Evolutionary conservation across 1,140 invertebrate genomes (phyloP), one percentile per base, ranked within the genome.

Genomic region (Bombus affinis): DNA sequence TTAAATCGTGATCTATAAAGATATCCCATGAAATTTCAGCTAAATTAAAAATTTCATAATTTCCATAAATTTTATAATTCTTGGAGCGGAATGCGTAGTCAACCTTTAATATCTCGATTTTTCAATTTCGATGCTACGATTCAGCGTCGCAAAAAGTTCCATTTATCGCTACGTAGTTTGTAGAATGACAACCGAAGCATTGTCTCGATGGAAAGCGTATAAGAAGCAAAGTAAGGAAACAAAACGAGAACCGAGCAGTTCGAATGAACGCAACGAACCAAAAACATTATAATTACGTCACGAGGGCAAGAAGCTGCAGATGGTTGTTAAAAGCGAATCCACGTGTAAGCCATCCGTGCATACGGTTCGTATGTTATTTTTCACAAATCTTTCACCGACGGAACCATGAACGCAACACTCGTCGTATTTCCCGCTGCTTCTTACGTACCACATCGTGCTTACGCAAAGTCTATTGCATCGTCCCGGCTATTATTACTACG

Each of bases 401-500:
- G 78, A 32, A 80, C 75, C 53, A 76, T 39, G 78, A 39, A 59
- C 53, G 42, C 44, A 35, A 59, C 86, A 18, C n/a, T 28, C 62
- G 18, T 75, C 77, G 62, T 12, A 47, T 53, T 47, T 53, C 47
- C 68, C 59, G 39, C 81, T n/a, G 18, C 25, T 89, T 88, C 71
- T 89, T 81, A 78, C 44, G 65, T 42, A 25, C 35, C 68, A 28
- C 22, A 22, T 2, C 71, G 70, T 28, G 53, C 22, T 68, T 59
- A 79, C 73, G 42, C 81, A 42, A 42, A 73, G 32, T 62, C 72
- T 86, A 77, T 83, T 68, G 65, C 62, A 42, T 77, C 62, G 84
- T 25, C 35, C 37, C 59, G n/a, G 68, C 87, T 90, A 90, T 90
- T 90, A 89, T 89, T 90, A 86, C 84, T 76, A 35, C 74, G 65